These are phyloP conservation scores for Hycleus phaleratus DNA, from an alignment of 1,140 invertebrate species.

Conservation along the genomic window DNA sequence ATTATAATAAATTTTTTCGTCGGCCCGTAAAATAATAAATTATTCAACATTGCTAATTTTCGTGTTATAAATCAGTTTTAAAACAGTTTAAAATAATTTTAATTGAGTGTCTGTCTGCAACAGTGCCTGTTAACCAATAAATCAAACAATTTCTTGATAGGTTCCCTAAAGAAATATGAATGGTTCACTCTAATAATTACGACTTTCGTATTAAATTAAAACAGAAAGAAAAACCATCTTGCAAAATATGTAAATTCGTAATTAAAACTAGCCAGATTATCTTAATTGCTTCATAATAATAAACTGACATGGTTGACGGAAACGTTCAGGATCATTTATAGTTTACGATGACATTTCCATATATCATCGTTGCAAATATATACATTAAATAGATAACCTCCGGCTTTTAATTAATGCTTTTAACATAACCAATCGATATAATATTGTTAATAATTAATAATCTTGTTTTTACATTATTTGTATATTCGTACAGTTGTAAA, in stretches of 20 bases:
- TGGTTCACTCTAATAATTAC: no score
- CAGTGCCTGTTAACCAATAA: no score
- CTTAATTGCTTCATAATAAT: constrained; percentile 9
- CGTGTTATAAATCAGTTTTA: no score
- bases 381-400: constrained; percentile 5
- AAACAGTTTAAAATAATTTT: no score
- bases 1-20: no score
- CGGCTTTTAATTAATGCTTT: constrained; percentile 8
- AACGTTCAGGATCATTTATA: constrained; percentile 10
- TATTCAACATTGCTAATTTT: no score
- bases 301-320: constrained; percentile 1
- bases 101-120: no score
- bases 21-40: no score
- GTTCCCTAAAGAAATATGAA: no score
- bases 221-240: no score
- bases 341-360: constrained; percentile 9
- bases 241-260: background rate
- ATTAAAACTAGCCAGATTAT: constrained; percentile 9
- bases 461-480: constrained; percentile 12
- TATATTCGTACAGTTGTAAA: constrained; percentile 5
- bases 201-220: no score
- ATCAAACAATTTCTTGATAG: no score
- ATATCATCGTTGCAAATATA: constrained; percentile 10
- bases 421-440: constrained; percentile 6
- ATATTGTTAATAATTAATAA: constrained; percentile 9